phyloP scores from a whole-genome alignment of 2,113 vertebrate genomes.

The Pterocles burchelli region DNA sequence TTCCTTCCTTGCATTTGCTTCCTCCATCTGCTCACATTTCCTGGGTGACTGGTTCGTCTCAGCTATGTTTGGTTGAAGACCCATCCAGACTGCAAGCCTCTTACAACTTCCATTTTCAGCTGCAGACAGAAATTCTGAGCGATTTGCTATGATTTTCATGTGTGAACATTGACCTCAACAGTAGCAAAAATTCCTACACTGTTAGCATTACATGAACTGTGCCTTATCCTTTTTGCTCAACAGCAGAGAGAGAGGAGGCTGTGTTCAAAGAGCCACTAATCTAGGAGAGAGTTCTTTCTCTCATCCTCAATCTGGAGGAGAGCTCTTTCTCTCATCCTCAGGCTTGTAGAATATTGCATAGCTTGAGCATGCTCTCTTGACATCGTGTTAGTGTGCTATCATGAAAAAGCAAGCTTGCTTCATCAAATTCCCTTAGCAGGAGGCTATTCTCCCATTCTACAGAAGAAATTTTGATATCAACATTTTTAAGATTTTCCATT shows the following conservation, averaged over 20 bases:
- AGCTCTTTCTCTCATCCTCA: not conserved
- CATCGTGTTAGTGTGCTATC: not conserved
- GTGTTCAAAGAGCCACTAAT: not conserved
- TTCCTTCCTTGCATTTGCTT: not conserved
- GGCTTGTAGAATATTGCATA: not conserved
- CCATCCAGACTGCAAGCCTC: not conserved
- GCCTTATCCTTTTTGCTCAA: not conserved
- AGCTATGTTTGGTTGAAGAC: not conserved
- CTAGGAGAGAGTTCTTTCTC: not conserved
- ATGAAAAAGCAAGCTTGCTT: not conserved
- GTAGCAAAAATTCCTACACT: not conserved
- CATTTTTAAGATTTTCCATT: not conserved
- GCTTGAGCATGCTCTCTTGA: not conserved
- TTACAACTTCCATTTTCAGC: not conserved
- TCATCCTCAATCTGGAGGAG: not conserved
- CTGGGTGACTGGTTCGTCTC: not conserved
- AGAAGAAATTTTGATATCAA: not conserved
- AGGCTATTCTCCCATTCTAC: not conserved
- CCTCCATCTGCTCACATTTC: not conserved
- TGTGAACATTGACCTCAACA: not conserved
- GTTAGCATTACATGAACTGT: not conserved
- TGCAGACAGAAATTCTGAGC: not conserved
- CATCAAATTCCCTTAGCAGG: not conserved
- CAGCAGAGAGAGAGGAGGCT: not conserved
- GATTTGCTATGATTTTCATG: not conserved